Evolutionary conservation across 2,888 invertebrate species (phyloP).

Genomic region (Anorthoa munda): DNA sequence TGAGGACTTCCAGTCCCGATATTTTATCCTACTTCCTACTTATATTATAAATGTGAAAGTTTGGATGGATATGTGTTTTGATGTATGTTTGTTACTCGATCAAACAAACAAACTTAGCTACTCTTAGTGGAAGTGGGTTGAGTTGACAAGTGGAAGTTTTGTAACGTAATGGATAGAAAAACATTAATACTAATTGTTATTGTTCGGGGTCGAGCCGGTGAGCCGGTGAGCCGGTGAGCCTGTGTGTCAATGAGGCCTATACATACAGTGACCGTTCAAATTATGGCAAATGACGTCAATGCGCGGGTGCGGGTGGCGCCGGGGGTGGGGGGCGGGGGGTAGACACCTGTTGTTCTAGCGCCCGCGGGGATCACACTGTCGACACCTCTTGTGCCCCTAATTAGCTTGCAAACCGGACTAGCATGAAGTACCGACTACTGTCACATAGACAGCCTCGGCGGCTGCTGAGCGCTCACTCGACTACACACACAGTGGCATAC

Average conservation of each 20-base stretch:
- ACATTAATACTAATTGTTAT: not conserved
- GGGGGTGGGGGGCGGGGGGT: not conserved
- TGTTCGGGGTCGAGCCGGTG: conserved; percentile 4
- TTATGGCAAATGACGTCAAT: conserved; percentile 51
- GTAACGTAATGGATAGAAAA: not conserved
- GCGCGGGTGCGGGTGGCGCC: conserved; percentile 22
- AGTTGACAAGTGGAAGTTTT: not conserved
- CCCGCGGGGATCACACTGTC: not conserved
- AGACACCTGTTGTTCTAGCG: conserved; percentile 48
- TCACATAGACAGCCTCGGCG: not conserved
- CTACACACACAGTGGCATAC: too few species aligned
- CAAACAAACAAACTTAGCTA: too few species aligned
- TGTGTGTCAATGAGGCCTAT: not conserved
- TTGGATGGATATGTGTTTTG: too few species aligned
- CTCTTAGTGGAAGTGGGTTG: too few species aligned
- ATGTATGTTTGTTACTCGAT: too few species aligned
- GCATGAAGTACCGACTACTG: not conserved
- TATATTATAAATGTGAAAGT: too few species aligned
- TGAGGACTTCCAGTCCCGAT: too few species aligned
- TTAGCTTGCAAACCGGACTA: conserved; percentile 18
- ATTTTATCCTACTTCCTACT: too few species aligned
- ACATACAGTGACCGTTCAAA: not conserved
- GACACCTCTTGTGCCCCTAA: not conserved
- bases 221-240: conserved; percentile 4
- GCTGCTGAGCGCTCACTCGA: too few species aligned